phyloP scores from a whole-genome alignment of 2,113 vertebrate species.

The Prinia subflava region DNA sequence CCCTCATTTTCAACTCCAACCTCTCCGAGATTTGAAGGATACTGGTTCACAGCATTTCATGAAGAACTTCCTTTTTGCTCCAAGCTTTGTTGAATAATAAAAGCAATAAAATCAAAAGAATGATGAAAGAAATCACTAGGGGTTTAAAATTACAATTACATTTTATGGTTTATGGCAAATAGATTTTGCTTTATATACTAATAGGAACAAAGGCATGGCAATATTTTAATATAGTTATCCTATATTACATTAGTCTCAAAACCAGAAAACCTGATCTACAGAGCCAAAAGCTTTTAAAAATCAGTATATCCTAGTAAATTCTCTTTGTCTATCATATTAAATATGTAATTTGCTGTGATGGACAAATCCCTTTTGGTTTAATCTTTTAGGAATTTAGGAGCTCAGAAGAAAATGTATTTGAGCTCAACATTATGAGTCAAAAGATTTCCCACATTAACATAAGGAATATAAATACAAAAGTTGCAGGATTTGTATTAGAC shows the following conservation, averaged over 20 bases:
- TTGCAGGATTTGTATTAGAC: slow-evolving; percentile 18
- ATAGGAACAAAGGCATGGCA: neutral
- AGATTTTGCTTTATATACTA: slow-evolving; percentile 21
- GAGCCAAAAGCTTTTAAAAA: slow-evolving; percentile 39
- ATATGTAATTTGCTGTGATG: slow-evolving; percentile 55
- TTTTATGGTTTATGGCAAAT: neutral
- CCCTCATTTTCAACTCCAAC: neutral
- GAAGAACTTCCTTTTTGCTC: neutral
- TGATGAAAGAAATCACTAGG: neutral
- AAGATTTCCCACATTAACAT: slow-evolving; percentile 45
- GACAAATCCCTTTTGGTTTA: slow-evolving; percentile 47
- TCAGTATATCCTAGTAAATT: slow-evolving; percentile 36
- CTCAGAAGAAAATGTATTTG: slow-evolving; percentile 39
- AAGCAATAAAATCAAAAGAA: neutral
- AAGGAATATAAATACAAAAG: slow-evolving; percentile 48
- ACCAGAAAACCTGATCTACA: slow-evolving; percentile 5
- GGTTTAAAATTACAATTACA: neutral
- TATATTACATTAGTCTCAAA: slow-evolving; percentile 14
- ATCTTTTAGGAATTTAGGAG: slow-evolving; percentile 30
- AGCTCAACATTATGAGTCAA: slow-evolving; percentile 16
- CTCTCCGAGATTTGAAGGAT: neutral
- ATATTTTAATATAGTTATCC: slow-evolving; percentile 17
- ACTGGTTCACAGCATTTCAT: neutral
- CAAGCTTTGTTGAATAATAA: neutral
- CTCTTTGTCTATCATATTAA: slow-evolving; percentile 50